Evolutionary conservation across 2,113 vertebrate genomes (phyloP).

Genomic region (Pelobates fuscus): DNA sequence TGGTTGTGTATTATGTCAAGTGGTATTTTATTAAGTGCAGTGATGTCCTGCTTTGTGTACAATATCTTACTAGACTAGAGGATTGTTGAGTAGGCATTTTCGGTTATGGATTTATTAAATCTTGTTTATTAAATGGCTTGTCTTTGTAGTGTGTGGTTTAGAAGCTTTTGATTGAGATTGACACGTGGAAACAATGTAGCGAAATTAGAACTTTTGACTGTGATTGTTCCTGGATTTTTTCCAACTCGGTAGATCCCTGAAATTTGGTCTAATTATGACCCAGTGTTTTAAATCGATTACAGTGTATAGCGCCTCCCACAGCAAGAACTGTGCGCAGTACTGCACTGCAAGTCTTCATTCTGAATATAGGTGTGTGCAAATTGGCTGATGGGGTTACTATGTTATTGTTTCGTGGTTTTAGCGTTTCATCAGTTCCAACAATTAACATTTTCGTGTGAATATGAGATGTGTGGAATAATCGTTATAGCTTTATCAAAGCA

Average conservation of each 20-base stretch:
- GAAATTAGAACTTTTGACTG: too few species aligned
- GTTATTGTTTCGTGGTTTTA: background rate
- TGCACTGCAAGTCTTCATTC: background rate
- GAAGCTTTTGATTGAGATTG: too few species aligned
- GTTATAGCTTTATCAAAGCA: too few species aligned
- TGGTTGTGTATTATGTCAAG: too few species aligned
- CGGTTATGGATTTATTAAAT: background rate
- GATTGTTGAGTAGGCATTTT: too few species aligned
- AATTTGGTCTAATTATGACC: constrained; percentile 8
- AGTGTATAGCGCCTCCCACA: constrained; percentile 43
- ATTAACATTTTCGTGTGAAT: too few species aligned
- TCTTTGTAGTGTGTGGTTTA: background rate
- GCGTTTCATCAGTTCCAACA: too few species aligned
- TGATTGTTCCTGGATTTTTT: constrained; percentile 54
- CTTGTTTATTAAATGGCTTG: background rate
- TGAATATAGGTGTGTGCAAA: background rate
- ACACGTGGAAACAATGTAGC: too few species aligned
- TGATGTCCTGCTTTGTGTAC: too few species aligned
- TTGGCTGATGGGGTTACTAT: background rate
- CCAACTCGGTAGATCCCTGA: constrained; percentile 25
- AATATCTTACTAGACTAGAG: too few species aligned
- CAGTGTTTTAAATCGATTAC: constrained; percentile 21
- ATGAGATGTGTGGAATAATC: too few species aligned
- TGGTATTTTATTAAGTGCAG: too few species aligned
- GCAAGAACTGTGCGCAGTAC: background rate